A percentile compares a stretch with the other conserved stretches of the same genome.
These are phyloP conservation scores for Catharus ustulatus DNA, from an alignment of 2,797 vertebrate genomes.

Conservation along the genomic window DNA sequence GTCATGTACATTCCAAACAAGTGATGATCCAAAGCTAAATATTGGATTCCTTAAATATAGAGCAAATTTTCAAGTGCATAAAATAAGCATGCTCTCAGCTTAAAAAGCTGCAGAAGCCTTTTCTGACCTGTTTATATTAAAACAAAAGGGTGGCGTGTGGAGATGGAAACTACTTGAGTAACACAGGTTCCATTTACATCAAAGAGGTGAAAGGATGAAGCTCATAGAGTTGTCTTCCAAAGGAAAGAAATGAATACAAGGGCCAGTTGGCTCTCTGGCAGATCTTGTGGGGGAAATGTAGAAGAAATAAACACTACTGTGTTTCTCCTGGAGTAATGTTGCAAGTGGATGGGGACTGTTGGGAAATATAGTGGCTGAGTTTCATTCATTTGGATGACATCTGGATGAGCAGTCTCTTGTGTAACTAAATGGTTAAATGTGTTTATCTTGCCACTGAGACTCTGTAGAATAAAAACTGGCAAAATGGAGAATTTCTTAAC, in stretches of 20 bases:
- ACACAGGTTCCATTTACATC: not conserved
- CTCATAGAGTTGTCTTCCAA: not conserved
- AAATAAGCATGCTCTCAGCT: not conserved
- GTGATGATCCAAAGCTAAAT: not conserved
- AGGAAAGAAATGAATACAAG: not conserved
- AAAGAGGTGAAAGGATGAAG: not conserved
- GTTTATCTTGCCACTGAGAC: not conserved
- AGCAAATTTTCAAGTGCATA: not conserved
- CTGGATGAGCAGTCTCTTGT: not conserved
- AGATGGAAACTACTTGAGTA: not conserved
- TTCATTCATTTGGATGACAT: not conserved
- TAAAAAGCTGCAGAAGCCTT: not conserved
- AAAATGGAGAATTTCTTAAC: not conserved
- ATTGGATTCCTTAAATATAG: not conserved
- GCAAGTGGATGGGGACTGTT: not conserved
- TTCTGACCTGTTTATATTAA: not conserved
- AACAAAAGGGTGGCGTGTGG: not conserved
- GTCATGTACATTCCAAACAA: not conserved
- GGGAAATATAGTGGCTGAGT: not conserved
- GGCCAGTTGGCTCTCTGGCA: not conserved
- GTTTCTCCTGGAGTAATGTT: not conserved
- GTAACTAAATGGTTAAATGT: not conserved
- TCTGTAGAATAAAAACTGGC: not conserved
- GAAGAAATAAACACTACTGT: not conserved
- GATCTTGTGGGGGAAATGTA: not conserved